Conservation (phyloP, 2,888 invertebrate species). For the Xanthia icteritia region DNA sequence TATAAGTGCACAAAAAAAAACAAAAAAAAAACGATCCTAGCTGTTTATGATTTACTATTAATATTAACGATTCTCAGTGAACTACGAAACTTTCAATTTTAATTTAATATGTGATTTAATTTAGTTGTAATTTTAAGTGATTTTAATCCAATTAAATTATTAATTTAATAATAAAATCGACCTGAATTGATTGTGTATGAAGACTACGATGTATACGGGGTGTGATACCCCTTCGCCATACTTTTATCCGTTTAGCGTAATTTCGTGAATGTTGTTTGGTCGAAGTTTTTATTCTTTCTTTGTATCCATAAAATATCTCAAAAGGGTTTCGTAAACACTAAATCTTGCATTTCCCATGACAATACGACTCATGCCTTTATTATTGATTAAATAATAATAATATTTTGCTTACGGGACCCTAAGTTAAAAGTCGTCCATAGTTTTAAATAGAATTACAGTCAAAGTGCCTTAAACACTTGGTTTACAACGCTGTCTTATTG, state of each 20-base stretch:
- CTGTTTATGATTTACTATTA: constrained; percentile 63
- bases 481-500: constrained; percentile 45
- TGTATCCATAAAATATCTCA: background rate
- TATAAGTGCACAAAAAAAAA: constrained; percentile 66
- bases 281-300: background rate
- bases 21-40: constrained; percentile 47
- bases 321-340: constrained; percentile 27
- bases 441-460: constrained; percentile 47
- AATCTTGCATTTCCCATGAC: constrained; percentile 36
- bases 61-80: constrained; percentile 64
- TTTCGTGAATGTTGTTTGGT: constrained; percentile 20
- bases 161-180: constrained; percentile 56
- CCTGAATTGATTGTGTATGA: constrained; percentile 48
- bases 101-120: constrained; percentile 72
- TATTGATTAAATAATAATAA: constrained; percentile 7
- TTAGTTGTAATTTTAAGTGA: constrained; percentile 67
- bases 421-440: constrained; percentile 31
- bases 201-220: constrained; percentile 22
- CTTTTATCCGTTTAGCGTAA: constrained; percentile 31
- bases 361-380: constrained; percentile 25
- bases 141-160: constrained; percentile 66
- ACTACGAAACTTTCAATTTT: constrained; percentile 64
- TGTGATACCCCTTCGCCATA: constrained; percentile 45
- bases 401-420: constrained; percentile 18
- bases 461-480: constrained; percentile 61